Evolutionary conservation across 2,888 invertebrate species (phyloP), one percentile per base, ranked within the genome.

Genomic region (Drosophila glabriapex): DNA sequence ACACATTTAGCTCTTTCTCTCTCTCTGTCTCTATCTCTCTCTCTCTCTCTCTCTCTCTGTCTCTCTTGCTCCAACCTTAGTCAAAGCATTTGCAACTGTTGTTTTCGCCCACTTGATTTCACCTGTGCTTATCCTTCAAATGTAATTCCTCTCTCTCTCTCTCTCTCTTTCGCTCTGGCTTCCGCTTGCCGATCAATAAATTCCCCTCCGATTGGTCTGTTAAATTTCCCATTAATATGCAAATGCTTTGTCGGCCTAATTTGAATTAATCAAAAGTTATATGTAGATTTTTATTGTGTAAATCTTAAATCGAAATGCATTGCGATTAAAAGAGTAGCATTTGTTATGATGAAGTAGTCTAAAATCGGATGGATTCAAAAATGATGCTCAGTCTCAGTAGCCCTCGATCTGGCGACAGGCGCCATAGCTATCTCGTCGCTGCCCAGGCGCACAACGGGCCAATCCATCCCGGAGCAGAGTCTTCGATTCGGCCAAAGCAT

Each of bases 381-480:
- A 56, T 64, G 41, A 60, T 46, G 46, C 69, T 86, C 77, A 67
- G 76, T 89, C 70, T 85, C 81, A 92, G 79, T 93, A 93, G 70
- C 92, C 93, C 69, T 91, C 91, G 65, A 93, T 86, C 82, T 93
- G 91, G 80, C 94, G 94, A 88, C 95, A 96, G 52, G 96, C 94
- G 12, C 96, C 96, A 69, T 95, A 94, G n/a, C 95, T 94, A 91
- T 97, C 96, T 39, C 97, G 94, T 80, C 94, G 94, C 83, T 95
- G 94, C 56, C 95, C 96, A 0, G 96, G 97, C 25, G 96, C 96
- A 91, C 97, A 97, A 90, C 96, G 96, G 89, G 96, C 96, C 71
- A 91, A 50, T 60, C 94, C 94, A 28, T 95, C 96, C 0, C 96
- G 96, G 28, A 96, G 85, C 53, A 96, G 93, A 10, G 85, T 85